Base-by-base conservation (phyloP, 2,888 invertebrate genomes). In the Orthosia incerta region DNA sequence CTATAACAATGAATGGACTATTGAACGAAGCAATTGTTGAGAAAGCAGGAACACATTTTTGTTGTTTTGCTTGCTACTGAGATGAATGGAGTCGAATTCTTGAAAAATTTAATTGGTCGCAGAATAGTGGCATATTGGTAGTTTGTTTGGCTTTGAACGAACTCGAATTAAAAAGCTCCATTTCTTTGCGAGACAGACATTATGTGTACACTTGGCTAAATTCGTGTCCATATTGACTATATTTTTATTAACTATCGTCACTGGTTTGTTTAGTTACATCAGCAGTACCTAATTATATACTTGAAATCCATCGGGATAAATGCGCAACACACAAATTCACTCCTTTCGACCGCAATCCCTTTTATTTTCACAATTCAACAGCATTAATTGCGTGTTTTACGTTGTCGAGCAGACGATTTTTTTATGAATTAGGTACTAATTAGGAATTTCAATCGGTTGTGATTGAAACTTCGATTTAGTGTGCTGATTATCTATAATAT, bases 1-100 rank as follows among this genome's bases (percentile, higher is more conserved):
- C 79, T 83, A 87, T 86, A 84, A 90, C 89, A 92, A 90, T 90
- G 80, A 85, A 83, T 86, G 80, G 83, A 86, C 83, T 87, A 89
- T 88, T 80, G 86, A 85, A 85, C 71, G 76, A 72, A 88, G 85
- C 85, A 88, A 80, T 80, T 88, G 88, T 84, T 87, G 86, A 82
- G 87, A 86, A 89, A 88, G 80, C 71, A 89, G 89, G 88, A 91
- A 90, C 89, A 89, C 79, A 87, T 84, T 86, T 89, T 88, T 89
- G 87, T 88, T 87, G 87, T 89, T 87, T 89, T 89, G 87, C 81
- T 87, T 76, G 81, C 78, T 79, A 87, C 23, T 68, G 79, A 76
- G 56, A 80, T 71, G 74, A 64, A 63, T 88, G 60, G 89, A 89
- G 87, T 74, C n/a, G 83, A 51, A 9, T 60, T 56, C 26, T 63